Percentiles rank a stretch among this genome's conserved stretches.
phyloP scores from a whole-genome alignment of 2,888 invertebrate species.

The Idaea biselata region DNA sequence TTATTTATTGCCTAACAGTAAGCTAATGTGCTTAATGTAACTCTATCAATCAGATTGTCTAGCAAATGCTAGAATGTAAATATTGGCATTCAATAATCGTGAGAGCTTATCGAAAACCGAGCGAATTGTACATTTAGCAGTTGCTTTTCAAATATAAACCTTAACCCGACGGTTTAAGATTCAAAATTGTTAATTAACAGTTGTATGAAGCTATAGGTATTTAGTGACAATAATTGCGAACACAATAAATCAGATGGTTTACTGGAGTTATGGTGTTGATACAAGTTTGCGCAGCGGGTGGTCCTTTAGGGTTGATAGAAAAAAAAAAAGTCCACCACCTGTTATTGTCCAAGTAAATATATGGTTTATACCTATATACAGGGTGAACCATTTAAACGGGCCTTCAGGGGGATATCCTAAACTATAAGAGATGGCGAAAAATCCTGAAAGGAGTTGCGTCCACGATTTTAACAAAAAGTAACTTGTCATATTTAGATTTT shows the following conservation, averaged over 20 bases:
- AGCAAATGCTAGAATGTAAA: background rate
- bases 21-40: background rate
- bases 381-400: too few relatives aligned
- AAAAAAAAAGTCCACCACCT: background rate
- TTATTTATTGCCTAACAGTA: background rate
- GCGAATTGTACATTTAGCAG: background rate
- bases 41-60: background rate
- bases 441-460: too few relatives aligned
- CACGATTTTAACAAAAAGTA: too few relatives aligned
- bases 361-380: too few relatives aligned
- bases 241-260: conserved; percentile 22
- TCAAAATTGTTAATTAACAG: background rate
- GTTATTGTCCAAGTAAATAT: too few relatives aligned
- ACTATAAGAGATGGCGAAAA: too few relatives aligned
- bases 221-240: conserved; percentile 21
- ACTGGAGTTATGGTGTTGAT: conserved; percentile 22
- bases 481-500: too few relatives aligned
- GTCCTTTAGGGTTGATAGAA: conserved; percentile 18
- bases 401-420: too few relatives aligned
- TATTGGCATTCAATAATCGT: background rate
- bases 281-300: conserved; percentile 27
- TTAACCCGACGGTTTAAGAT: background rate
- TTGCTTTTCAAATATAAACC: background rate
- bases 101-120: background rate
- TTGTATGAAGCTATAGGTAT: background rate